A percentile compares a stretch with the other conserved stretches of the same genome.
Conservation (phyloP, 2,113 vertebrate genomes). For the Oriolus oriolus region DNA sequence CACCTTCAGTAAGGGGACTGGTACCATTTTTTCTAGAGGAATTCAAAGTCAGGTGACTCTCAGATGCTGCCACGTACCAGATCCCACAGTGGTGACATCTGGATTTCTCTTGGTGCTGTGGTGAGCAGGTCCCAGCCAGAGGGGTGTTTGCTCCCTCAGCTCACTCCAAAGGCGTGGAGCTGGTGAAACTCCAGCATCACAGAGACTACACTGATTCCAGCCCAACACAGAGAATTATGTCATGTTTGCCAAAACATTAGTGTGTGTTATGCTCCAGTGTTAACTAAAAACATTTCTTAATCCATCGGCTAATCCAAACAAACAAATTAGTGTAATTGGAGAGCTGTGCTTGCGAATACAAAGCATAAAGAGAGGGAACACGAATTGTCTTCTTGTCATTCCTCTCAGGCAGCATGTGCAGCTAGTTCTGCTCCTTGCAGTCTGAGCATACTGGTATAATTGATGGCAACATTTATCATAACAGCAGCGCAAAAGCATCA, state of each 20-base stretch:
- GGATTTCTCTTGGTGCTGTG: background rate
- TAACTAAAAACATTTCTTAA: conserved; percentile 38
- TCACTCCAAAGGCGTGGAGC: rapidly evolving
- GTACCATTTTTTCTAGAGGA: background rate
- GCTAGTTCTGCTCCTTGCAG: conserved; percentile 9
- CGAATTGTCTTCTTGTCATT: conserved; percentile 32
- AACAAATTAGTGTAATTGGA: conserved; percentile 61
- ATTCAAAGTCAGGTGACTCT: background rate
- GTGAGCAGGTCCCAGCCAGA: background rate
- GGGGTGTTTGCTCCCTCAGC: rapidly evolving
- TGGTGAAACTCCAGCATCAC: background rate
- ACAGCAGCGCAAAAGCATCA: conserved; percentile 50
- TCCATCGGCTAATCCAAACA: conserved; percentile 48
- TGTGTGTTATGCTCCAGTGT: background rate
- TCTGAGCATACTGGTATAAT: conserved; percentile 32
- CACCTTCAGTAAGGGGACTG: background rate
- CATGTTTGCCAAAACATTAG: conserved; percentile 33
- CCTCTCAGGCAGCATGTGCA: conserved; percentile 16
- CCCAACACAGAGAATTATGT: background rate
- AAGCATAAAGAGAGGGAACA: background rate
- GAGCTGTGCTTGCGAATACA: background rate
- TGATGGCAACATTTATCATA: conserved; percentile 62
- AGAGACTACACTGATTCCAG: background rate
- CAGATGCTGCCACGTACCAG: no score
- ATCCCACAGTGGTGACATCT: rapidly evolving